Conservation (phyloP, 30 jellyfish, hydroid and myxozoan species). For the Cassiopea andromeda region DNA sequence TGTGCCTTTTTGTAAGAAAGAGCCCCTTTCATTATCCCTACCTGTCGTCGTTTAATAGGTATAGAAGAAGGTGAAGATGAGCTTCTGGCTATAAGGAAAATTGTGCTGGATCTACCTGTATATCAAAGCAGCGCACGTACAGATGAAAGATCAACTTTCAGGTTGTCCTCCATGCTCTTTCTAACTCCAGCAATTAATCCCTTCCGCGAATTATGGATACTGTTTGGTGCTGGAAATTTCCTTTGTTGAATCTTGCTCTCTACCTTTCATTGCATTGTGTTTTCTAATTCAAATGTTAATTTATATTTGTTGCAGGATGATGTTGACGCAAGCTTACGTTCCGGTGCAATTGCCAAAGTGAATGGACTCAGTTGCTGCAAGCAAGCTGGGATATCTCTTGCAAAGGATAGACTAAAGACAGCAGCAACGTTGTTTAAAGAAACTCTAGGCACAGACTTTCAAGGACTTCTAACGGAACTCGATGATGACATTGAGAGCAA, state of each 20-base stretch:
- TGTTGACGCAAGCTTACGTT: background rate
- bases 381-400: background rate
- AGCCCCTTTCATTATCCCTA: background rate
- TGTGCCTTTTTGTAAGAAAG: background rate
- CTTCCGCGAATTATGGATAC: background rate
- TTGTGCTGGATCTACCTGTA: background rate
- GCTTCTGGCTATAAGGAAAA: background rate
- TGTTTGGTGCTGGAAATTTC: too few species aligned
- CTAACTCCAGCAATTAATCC: background rate
- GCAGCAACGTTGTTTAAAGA: background rate
- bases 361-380: background rate
- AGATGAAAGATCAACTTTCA: background rate
- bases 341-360: background rate
- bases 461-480: background rate
- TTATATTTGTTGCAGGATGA: background rate
- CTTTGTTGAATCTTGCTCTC: too few species aligned
- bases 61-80: background rate
- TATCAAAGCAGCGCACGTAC: background rate
- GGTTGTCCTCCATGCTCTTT: background rate
- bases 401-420: background rate
- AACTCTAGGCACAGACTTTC: background rate
- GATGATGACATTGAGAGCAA: background rate
- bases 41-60: background rate
- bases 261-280: too few species aligned
- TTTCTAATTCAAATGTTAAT: too few species aligned